These are phyloP conservation scores for Pachyuromys duprasi DNA, from an alignment of 2,797 vertebrate genomes.

Conservation along the genomic window DNA sequence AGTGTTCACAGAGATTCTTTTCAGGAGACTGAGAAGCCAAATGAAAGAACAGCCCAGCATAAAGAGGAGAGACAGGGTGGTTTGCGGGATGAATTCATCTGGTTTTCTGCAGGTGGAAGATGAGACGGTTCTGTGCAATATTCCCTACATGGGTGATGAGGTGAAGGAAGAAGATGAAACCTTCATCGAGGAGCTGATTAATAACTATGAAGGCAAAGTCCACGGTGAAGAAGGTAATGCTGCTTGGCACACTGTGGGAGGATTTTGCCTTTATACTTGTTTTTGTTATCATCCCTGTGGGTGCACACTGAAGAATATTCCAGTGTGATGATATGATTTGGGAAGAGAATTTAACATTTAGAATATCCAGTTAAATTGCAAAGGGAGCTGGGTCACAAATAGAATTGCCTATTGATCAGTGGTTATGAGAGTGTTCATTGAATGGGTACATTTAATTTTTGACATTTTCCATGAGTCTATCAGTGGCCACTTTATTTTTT, in stretches of 20 bases:
- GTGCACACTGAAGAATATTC: neutral
- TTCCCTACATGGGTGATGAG: conserved; percentile 99
- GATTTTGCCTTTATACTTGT: neutral
- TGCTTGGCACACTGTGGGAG: neutral
- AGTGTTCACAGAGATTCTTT: neutral
- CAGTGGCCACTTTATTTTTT: conserved; percentile 44
- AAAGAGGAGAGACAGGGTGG: neutral
- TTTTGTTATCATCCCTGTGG: neutral
- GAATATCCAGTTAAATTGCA: neutral
- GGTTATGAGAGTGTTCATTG: neutral
- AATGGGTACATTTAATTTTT: conserved; percentile 46
- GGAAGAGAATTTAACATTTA: neutral
- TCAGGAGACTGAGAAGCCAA: conserved; percentile 4
- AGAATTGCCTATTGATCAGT: conserved; percentile 13
- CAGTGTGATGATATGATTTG: neutral
- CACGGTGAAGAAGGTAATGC: conserved; percentile 92
- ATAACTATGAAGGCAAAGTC: conserved; percentile 97
- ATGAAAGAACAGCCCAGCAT: neutral
- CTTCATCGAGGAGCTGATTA: conserved; percentile 98
- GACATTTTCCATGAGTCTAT: neutral
- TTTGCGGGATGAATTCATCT: neutral
- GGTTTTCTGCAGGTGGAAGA: conserved; percentile 95
- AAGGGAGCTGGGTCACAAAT: neutral
- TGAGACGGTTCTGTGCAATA: conserved; percentile 98
- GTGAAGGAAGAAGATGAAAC: conserved; percentile 98